Base-by-base conservation (phyloP, 2,797 vertebrate species). In the Cichlasoma orientale region DNA sequence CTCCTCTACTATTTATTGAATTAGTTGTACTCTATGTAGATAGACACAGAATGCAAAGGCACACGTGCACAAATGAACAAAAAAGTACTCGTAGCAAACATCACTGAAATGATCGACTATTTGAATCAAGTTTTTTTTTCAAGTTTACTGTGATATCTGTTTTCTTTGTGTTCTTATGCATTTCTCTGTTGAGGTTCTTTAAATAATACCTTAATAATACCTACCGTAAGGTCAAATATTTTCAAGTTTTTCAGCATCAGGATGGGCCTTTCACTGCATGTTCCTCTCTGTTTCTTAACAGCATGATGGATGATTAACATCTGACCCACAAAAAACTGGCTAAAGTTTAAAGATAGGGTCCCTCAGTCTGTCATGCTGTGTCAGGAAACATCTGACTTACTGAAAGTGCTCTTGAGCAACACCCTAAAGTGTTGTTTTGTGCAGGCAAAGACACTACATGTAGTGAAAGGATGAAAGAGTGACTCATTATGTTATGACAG, bases 361-460 rank as follows among this genome's bases (percentile, higher is more conserved):
- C 78, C 80, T 72, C 19, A 4, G 76, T 82, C 27, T n/a, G 13
- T 57, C 7, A 3, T n/a, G 58, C 18, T 1, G 3, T 79, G 74
- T 81, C 86, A 84, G 86, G 84, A 91, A 92, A 55, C 58, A 4
- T 76, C 74, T 61, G 78, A 82, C 72, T 90, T 89, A 90, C 78
- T 77, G 87, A 75, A 77, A 92, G 78, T 81, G 79, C 85, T 90
- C 82, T 90, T 89, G 85, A 91, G 88, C 87, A 91, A 93, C 82
- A 77, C 53, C 50, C 36, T 56, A 63, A 18, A 25, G 19, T n/a
- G 23, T 70, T 63, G 19, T 52, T 71, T 41, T 29, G 47, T 25
- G 44, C 56, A 69, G 41, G 47, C 18, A 58, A 41, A 82, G 16
- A 21, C 29, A 14, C 10, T 9, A 38, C 7, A 33, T 68, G 23